Percentiles rank a stretch among this genome's conserved stretches.
These are phyloP conservation scores for Pediacus dermestoides DNA, from an alignment of 2,888 invertebrate species.

Conservation along the genomic window DNA sequence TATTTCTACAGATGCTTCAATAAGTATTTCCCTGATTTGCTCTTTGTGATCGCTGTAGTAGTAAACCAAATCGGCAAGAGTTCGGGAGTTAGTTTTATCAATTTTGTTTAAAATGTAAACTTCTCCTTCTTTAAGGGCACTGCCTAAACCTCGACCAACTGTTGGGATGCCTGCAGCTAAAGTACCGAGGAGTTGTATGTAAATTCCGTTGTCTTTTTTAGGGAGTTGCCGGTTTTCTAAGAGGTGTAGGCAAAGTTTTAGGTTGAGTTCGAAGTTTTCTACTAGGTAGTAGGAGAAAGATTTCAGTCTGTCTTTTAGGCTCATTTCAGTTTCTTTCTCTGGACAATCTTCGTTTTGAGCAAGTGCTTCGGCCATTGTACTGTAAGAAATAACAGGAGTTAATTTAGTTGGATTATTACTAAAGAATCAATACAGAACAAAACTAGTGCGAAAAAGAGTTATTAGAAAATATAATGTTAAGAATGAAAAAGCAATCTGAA, in stretches of 20 bases:
- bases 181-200: conserved; percentile 14
- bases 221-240: conserved; percentile 20
- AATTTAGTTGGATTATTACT: no score
- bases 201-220: conserved; percentile 15
- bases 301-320: no score
- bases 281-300: conserved; percentile 21
- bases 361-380: no score
- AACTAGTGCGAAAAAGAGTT: no score
- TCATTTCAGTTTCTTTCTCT: no score
- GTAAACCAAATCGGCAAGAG: conserved; percentile 21
- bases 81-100: conserved; percentile 22
- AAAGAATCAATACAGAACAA: no score
- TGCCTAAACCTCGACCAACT: conserved; percentile 16
- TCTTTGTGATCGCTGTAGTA: conserved; percentile 23
- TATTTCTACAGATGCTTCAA: conserved; percentile 10
- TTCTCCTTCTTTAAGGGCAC: conserved; percentile 18
- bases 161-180: conserved; percentile 17
- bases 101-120: conserved; percentile 19
- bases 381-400: no score
- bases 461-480: no score
- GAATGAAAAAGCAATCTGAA: no score
- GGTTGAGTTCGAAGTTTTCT: conserved; percentile 21
- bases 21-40: conserved; percentile 11
- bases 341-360: no score
- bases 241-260: conserved; percentile 20